phyloP scores from a whole-genome alignment of 2,113 vertebrate species.

The Vimba vimba region DNA sequence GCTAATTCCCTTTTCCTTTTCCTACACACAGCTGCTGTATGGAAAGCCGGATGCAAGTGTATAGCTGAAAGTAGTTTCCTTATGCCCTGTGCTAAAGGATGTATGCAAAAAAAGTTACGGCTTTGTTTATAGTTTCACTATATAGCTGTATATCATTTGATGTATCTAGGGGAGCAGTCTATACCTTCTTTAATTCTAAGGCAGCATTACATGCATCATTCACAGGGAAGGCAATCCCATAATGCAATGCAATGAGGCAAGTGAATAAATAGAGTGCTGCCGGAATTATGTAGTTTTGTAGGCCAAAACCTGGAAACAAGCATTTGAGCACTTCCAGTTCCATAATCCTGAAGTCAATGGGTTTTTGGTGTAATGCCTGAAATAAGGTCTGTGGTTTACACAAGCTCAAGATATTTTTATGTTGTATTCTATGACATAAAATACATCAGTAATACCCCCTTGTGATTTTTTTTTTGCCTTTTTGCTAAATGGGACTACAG shows the following conservation, averaged over 20 bases:
- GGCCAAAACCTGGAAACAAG: neutral
- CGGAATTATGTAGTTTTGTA: neutral
- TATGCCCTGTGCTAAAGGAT: neutral
- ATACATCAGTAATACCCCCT: neutral
- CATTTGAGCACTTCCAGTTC: neutral
- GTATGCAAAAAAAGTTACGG: neutral
- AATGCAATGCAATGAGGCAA: neutral
- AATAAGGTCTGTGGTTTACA: neutral
- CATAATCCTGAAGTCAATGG: neutral
- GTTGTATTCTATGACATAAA: neutral
- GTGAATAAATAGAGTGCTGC: neutral
- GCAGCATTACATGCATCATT: neutral
- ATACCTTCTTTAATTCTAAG: neutral
- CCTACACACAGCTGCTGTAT: constrained; percentile 38
- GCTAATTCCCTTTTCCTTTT: constrained; percentile 54
- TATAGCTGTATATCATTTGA: neutral
- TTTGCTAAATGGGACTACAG: too few species aligned
- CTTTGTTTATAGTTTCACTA: neutral
- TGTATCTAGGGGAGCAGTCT: neutral
- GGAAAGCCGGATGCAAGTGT: constrained; percentile 46
- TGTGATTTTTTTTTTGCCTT: too few species aligned
- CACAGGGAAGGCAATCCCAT: neutral
- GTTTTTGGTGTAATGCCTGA: neutral
- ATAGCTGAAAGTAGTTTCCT: constrained; percentile 6
- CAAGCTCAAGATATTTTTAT: neutral